phyloP scores from a whole-genome alignment of 2,888 invertebrate species.

The Drosophila anomalipes region DNA sequence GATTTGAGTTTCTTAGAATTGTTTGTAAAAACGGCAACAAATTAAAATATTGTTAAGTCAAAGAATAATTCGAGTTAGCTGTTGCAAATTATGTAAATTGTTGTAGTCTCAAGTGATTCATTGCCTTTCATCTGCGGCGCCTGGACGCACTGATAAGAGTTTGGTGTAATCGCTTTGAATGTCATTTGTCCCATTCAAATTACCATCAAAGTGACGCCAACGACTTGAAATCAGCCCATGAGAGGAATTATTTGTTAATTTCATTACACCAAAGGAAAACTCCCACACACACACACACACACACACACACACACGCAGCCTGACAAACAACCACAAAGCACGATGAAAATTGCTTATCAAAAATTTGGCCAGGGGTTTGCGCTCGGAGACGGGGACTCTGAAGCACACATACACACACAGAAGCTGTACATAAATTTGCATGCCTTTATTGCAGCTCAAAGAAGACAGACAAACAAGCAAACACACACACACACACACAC shows the following conservation, averaged over 20 bases:
- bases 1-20: not conserved
- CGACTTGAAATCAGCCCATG: conserved; percentile 50
- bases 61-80: not conserved
- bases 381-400: conserved; percentile 12
- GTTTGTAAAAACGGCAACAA: not conserved
- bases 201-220: conserved; percentile 71
- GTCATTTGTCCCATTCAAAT: conserved; percentile 72
- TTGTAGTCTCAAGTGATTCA: conserved; percentile 45
- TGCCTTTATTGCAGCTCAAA: conserved; percentile 78
- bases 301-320: conserved; percentile 8
- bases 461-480: conserved; percentile 53
- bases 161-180: conserved; percentile 70
- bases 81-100: conserved; percentile 5
- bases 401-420: conserved; percentile 28
- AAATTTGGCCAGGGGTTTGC: conserved; percentile 47
- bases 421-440: conserved; percentile 74
- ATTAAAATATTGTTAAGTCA: not conserved
- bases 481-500: conserved; percentile 30
- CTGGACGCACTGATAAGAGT: conserved; percentile 65
- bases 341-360: conserved; percentile 77
- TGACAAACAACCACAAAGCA: conserved; percentile 46
- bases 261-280: conserved; percentile 57
- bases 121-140: conserved; percentile 45
- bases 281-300: conserved; percentile 19
- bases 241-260: conserved; percentile 79